Base-by-base conservation (phyloP, 1,140 invertebrate species). In the Heliconius congener region DNA sequence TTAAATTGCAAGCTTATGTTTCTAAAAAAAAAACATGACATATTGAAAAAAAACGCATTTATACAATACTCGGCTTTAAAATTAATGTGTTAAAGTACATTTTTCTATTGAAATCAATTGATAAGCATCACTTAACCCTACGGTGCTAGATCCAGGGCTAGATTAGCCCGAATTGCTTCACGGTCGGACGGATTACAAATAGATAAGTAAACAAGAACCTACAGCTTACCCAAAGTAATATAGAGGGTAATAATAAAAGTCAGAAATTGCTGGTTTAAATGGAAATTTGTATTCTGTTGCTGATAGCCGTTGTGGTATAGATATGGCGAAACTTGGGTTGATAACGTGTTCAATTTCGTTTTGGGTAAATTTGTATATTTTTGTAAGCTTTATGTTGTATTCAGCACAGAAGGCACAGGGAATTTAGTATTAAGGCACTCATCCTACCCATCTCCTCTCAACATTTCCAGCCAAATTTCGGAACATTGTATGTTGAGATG, bases 181-280 rank as follows among this genome's bases (percentile, higher is more conserved):
- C 74, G 52, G 74, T 37, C 55, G 52, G 19, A 39, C 55, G 55
- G 52, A 75, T 60, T 74, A 75, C 74, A 57, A 57, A 75, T 75
- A 75, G 52, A 75, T 75, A 60, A 46, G 74, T 46, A 30, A 75
- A 75, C 74, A 46, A 60, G 50, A 60, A 60, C 19, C 50, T 34
- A 60, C 50, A 34, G n/a, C n/a, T 27, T 60, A 23, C 19, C 19
- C 55, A 23, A 60, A 60, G 55, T 60, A 60, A 60, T 60, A 60
- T 60, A 11, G 55, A 60, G 55, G 55, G 50, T 60, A 23, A n/a
- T 60, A 23, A 11, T 60, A 60, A 23, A 60, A 60, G 55, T 60
- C 55, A 60, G 23, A n/a, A 60, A 60, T 60, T 11, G n/a, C 55
- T n/a, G 55, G 55, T 60, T 60, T 60, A 60, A 60, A 60, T 60